These are phyloP conservation scores for Erinaceus europaeus DNA, from an alignment of 2,113 vertebrate genomes.

Conservation along the genomic window DNA sequence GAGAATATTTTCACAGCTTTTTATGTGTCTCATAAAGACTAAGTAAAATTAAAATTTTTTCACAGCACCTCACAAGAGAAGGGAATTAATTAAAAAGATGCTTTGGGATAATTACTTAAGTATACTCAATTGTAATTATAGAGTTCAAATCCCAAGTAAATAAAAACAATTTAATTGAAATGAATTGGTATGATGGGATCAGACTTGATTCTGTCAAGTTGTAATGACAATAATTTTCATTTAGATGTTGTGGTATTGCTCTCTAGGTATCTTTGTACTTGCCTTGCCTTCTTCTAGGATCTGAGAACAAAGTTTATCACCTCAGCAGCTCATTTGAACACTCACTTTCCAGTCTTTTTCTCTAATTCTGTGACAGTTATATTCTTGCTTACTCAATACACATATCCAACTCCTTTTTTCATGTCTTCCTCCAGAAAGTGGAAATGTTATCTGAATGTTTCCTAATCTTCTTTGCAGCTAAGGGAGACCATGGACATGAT, in stretches of 20 bases:
- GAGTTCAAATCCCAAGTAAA: slow-evolving; percentile 57
- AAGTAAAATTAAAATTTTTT: slow-evolving; percentile 57
- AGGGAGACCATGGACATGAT: not conserved
- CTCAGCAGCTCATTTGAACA: not conserved
- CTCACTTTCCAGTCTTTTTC: not conserved
- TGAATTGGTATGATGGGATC: slow-evolving; percentile 11
- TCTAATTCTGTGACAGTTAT: not conserved
- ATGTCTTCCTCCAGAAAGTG: not conserved
- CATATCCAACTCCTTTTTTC: not conserved
- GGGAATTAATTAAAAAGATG: slow-evolving; percentile 67
- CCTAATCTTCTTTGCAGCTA: not conserved
- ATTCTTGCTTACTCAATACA: not conserved
- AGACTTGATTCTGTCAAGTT: not conserved
- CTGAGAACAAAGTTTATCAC: not conserved
- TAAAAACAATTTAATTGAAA: slow-evolving; percentile 63
- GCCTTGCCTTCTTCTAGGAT: not conserved
- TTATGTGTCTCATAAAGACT: slow-evolving; percentile 29
- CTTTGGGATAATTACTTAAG: slow-evolving; percentile 55
- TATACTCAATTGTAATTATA: slow-evolving; percentile 56
- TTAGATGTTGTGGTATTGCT: not conserved
- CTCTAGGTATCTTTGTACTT: not conserved
- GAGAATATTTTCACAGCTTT: slow-evolving; percentile 22
- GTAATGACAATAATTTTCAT: not conserved
- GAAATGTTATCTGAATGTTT: not conserved
- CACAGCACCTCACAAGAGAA: slow-evolving; percentile 39